These are phyloP conservation scores for Cyanistes caeruleus DNA, from an alignment of 2,113 vertebrate species.

Conservation along the genomic window DNA sequence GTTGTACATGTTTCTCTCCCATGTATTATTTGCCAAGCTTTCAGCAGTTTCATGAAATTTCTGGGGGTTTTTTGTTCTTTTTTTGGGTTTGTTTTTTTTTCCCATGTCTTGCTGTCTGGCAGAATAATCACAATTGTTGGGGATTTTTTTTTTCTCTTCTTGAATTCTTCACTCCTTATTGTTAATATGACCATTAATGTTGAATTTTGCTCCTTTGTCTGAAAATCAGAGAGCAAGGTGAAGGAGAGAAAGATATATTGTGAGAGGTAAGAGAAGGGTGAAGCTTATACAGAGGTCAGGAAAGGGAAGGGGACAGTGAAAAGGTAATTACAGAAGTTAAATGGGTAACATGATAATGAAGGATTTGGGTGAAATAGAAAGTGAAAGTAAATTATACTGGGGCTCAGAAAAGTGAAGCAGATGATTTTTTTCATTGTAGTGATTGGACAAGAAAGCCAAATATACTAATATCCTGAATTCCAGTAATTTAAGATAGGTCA, in stretches of 20 bases:
- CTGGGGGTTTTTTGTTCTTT: too few relatives aligned
- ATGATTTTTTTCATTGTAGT: neutral
- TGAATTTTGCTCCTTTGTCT: neutral
- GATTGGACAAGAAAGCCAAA: neutral
- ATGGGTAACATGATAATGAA: neutral
- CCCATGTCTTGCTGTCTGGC: neutral
- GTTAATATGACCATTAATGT: neutral
- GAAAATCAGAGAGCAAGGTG: neutral
- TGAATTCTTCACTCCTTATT: neutral
- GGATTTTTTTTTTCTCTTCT: neutral
- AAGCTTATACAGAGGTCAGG: neutral
- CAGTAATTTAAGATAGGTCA: neutral
- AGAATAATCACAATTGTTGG: neutral
- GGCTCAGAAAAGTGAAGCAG: neutral
- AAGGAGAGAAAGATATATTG: neutral
- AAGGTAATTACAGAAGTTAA: neutral
- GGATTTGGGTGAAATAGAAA: neutral
- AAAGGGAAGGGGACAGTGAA: neutral
- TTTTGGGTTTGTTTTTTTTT: neutral
- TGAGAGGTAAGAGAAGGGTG: neutral
- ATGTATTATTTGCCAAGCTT: neutral
- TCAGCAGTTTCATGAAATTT: neutral
- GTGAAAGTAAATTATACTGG: neutral
- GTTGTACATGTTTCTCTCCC: neutral
- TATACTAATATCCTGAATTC: neutral